Evolutionary conservation across 1,140 invertebrate genomes (phyloP).

Genomic region (Nebria ingens): DNA sequence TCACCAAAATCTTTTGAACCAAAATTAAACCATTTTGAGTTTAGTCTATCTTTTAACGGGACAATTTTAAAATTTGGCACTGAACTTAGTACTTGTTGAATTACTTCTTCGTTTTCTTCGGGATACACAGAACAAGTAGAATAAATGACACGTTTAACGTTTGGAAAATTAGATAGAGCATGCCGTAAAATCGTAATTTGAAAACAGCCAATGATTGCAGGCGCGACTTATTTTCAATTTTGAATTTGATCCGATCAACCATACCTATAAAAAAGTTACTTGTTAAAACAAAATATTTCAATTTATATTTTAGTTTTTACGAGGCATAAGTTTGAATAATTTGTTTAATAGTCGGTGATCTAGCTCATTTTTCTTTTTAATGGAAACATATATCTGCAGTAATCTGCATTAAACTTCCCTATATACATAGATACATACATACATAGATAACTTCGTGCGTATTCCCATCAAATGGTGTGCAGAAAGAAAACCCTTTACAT

Average conservation of each 20-base stretch:
- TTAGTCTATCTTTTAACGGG: conserved; percentile 44
- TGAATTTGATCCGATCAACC: conserved; percentile 40
- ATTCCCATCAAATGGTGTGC: no score
- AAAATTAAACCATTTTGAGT: conserved; percentile 54
- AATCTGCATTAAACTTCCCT: no score
- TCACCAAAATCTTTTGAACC: conserved; percentile 49
- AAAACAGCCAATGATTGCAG: conserved; percentile 61
- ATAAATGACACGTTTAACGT: conserved; percentile 78
- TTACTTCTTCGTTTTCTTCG: conserved; percentile 88
- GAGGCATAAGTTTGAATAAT: no score
- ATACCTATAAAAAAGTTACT: conserved; percentile 40
- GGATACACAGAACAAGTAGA: conserved; percentile 87
- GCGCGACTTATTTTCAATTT: conserved; percentile 36
- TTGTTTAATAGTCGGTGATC: no score
- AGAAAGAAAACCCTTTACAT: no score
- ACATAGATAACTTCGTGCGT: no score
- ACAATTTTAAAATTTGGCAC: conserved; percentile 51
- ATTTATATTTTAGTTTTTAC: no score
- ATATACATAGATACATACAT: no score
- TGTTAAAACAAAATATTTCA: background rate
- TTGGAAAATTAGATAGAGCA: conserved; percentile 73
- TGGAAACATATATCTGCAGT: no score
- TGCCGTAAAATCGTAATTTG: conserved; percentile 78
- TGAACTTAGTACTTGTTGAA: conserved; percentile 50
- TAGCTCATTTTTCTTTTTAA: no score